Evolutionary conservation across 1,140 invertebrate species (phyloP), one percentile per base, ranked within the genome.

Genomic region (Mercenaria mercenaria): DNA sequence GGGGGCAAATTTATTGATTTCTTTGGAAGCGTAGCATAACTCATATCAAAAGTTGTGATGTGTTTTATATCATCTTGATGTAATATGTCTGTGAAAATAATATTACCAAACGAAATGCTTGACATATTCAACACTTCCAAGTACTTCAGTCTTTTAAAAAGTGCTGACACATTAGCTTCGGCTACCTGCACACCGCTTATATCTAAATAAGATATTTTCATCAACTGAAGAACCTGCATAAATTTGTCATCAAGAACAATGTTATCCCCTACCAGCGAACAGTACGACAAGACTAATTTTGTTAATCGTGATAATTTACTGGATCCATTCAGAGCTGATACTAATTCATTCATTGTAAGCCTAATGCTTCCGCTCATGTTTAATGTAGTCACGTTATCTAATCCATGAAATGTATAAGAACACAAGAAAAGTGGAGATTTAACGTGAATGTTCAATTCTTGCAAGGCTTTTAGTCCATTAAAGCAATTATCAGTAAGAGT

Each of bases 401-500:
- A 34, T 20, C 69, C 69, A 74, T 26, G 23, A 37, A 74, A 43
- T 74, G 34, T 23, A 41, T 43, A 11, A 0, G 34, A 8, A 32
- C 4, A 37, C 15, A 56, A 11, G 29, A 74, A 13, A 74, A 74
- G 18, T 34, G 8, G n/a, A 37, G 1, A 0, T 8, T 37, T 37
- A 26, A 34, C n/a, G 29, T 74, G 34, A 18, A 74, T 11, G 11
- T 32, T 74, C n/a, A 74, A 37, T 37, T 37, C 69, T 74, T 74
- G 23, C 29, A 74, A 74, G 20, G 29, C 23, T 4, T 37, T 34
- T 13, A 74, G n/a, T 6, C n/a, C n/a, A 0, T 15, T 11, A 37
- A 74, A 74, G n/a, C 69, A 74, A 74, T 74, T 74, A 18, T 37
- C 41, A 37, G 11, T 26, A n/a, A n/a, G n/a, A n/a, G n/a, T n/a